Percentiles rank a stretch among this genome's conserved stretches.
Evolutionary conservation across 2,888 invertebrate genomes (phyloP).

Genomic region (Lamellibrachia satsuma): DNA sequence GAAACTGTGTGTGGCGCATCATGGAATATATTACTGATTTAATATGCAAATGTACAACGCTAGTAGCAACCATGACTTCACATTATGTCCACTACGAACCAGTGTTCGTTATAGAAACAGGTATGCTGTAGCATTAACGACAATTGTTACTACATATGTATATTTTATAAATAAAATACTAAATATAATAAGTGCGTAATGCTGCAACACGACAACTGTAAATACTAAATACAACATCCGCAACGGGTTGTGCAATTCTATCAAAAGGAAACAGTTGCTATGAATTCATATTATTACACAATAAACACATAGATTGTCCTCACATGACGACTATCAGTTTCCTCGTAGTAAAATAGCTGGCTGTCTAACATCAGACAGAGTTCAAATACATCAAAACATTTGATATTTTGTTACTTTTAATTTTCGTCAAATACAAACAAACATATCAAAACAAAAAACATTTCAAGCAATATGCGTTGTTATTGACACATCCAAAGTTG

Average conservation of each 20-base stretch:
- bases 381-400: not conserved
- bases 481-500: not conserved
- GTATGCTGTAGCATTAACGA: not conserved
- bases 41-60: not conserved
- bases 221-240: not conserved
- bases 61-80: not conserved
- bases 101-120: not conserved
- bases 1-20: not conserved
- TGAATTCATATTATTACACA: not conserved
- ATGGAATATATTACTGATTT: conserved; percentile 10
- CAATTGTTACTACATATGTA: not conserved
- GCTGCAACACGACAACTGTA: not conserved
- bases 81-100: not conserved
- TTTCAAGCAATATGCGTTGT: not conserved
- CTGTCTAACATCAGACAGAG: not conserved
- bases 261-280: not conserved
- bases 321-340: not conserved
- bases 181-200: not conserved
- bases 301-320: not conserved
- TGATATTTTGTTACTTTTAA: not conserved
- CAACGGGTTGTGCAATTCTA: not conserved
- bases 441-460: not conserved
- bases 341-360: not conserved
- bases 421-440: not conserved
- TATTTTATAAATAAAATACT: not conserved